phyloP scores from a whole-genome alignment of 2,797 vertebrate genomes.

The Neostethus bicornis region DNA sequence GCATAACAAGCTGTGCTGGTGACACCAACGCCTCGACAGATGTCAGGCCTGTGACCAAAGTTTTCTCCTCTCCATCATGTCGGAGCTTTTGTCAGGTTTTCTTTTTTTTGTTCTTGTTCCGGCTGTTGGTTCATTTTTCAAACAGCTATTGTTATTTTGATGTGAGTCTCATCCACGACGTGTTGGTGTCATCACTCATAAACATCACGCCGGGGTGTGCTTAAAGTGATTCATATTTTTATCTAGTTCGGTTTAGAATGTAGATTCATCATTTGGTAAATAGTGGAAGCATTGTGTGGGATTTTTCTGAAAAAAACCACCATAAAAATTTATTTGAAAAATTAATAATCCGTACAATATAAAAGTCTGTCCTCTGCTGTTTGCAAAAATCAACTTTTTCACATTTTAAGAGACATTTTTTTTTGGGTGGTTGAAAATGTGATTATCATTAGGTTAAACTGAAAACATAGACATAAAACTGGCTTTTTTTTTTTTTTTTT shows the following conservation, averaged over 20 bases:
- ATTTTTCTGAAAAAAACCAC: neutral
- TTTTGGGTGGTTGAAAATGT: no score
- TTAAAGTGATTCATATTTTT: slow-evolving; percentile 28
- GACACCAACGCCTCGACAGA: slow-evolving; percentile 63
- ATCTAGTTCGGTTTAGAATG: neutral
- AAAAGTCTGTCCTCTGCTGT: no score
- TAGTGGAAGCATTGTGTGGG: neutral
- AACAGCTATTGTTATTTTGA: slow-evolving; percentile 24
- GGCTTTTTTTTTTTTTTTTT: no score
- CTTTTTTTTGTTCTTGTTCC: slow-evolving; percentile 38
- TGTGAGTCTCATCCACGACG: slow-evolving; percentile 34
- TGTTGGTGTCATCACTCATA: slow-evolving; percentile 17
- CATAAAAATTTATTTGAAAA: no score
- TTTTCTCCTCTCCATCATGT: slow-evolving; percentile 38
- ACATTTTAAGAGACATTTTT: no score
- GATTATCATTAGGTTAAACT: no score
- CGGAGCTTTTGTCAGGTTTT: slow-evolving; percentile 9
- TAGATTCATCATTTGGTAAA: slow-evolving; percentile 13
- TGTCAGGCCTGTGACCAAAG: slow-evolving; percentile 51
- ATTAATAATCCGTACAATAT: no score
- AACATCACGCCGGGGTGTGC: slow-evolving; percentile 16
- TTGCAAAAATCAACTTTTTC: no score
- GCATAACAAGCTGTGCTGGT: slow-evolving; percentile 63
- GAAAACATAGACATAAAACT: no score
- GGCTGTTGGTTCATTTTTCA: slow-evolving; percentile 6